These are phyloP conservation scores for Epizoanthus scotinus DNA, from an alignment of 92 coral and sea anemone species.

Conservation along the genomic window DNA sequence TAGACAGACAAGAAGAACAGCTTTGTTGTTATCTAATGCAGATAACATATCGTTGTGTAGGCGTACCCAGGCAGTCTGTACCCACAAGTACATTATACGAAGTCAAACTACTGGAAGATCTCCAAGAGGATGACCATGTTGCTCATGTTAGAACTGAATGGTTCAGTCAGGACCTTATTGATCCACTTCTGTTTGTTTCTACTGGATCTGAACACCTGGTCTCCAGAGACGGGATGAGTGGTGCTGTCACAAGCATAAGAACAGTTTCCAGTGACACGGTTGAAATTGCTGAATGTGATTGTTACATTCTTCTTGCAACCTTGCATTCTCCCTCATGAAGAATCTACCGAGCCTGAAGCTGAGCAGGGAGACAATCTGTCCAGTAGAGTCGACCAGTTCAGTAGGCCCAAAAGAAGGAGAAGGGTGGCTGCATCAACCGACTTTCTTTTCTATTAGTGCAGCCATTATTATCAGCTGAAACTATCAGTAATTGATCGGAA, in stretches of 20 bases:
- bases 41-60: no score
- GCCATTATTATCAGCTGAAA: neutral
- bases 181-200: conserved; percentile 45
- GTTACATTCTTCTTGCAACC: conserved; percentile 23
- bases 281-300: conserved; percentile 37
- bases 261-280: conserved; percentile 42
- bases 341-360: neutral
- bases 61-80: no score
- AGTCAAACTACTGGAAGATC: conserved; percentile 50
- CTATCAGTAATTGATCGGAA: neutral
- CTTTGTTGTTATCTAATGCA: no score
- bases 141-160: conserved; percentile 40
- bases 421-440: conserved; percentile 42
- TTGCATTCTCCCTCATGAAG: conserved; percentile 14
- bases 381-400: conserved; percentile 12
- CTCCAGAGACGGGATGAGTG: conserved; percentile 42
- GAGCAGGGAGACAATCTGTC: conserved; percentile 15
- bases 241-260: conserved; percentile 39
- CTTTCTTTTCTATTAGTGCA: conserved; percentile 32
- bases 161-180: conserved; percentile 44
- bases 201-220: conserved; percentile 37
- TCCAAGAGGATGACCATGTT: conserved; percentile 49
- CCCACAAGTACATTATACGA: conserved; percentile 48
- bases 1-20: no score
- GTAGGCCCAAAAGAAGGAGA: conserved; percentile 44